These are phyloP conservation scores for Micrasema longulum DNA, from an alignment of 1,140 invertebrate species.

Conservation along the genomic window DNA sequence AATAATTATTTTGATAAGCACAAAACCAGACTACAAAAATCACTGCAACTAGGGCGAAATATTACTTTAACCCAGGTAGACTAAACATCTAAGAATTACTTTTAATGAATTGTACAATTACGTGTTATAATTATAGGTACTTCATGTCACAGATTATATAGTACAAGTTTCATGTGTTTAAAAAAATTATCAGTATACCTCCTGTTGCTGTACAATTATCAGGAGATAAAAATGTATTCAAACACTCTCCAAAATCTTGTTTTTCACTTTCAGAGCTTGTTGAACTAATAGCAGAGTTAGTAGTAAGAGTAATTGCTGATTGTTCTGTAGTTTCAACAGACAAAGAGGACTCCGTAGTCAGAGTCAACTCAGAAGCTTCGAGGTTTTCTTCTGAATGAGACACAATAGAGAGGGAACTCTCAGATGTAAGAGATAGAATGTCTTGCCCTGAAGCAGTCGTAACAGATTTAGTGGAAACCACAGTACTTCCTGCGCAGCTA, in stretches of 20 bases:
- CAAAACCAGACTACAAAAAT: no score
- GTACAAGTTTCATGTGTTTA: no score
- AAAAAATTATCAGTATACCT: constrained; percentile 21
- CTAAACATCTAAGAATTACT: no score
- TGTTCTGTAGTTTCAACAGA: not conserved
- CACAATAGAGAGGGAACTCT: constrained; percentile 1
- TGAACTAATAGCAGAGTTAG: not conserved
- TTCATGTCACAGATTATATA: no score
- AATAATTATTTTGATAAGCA: no score
- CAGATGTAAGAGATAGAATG: not conserved
- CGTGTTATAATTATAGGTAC: no score
- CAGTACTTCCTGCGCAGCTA: no score
- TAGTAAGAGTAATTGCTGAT: not conserved
- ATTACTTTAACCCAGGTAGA: no score
- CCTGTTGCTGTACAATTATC: constrained; percentile 32
- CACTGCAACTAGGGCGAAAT: no score
- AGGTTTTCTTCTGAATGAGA: not conserved
- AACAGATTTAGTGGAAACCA: not conserved
- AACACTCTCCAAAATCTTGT: constrained; percentile 17
- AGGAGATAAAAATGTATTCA: constrained; percentile 6
- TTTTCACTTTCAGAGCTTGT: constrained; percentile 3
- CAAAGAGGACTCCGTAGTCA: constrained; percentile 8
- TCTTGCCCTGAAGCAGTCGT: constrained; percentile 11
- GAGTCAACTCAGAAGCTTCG: not conserved
- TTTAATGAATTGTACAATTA: no score